phyloP scores from a whole-genome alignment of 2,113 vertebrate species.

The Chaenogobius annularis region DNA sequence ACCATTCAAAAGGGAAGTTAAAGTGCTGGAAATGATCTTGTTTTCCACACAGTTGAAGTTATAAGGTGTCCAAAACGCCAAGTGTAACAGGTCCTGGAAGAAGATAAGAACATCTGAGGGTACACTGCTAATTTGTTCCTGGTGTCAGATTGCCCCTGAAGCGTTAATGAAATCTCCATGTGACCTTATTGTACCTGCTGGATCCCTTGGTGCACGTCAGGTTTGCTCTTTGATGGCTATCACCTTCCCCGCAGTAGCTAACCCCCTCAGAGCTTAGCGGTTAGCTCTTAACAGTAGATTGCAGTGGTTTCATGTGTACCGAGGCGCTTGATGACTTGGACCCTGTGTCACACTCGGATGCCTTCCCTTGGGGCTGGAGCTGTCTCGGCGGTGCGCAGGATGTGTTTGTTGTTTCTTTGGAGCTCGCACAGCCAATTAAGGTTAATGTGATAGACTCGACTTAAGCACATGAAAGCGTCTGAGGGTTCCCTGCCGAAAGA shows the following conservation, averaged over 20 bases:
- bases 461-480: slow-evolving; percentile 51
- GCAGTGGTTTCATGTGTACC: slow-evolving; percentile 15
- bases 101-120: background rate
- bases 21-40: background rate
- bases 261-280: slow-evolving; percentile 13
- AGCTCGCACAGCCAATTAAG: slow-evolving; percentile 48
- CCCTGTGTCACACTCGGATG: slow-evolving; percentile 14
- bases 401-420: slow-evolving; percentile 55
- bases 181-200: background rate
- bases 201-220: background rate
- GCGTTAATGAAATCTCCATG: background rate
- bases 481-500: slow-evolving; percentile 34
- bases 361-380: slow-evolving; percentile 34
- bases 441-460: slow-evolving; percentile 55
- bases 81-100: background rate
- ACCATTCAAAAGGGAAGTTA: background rate
- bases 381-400: slow-evolving; percentile 32
- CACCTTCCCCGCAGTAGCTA: slow-evolving; percentile 4
- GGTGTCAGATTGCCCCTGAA: background rate
- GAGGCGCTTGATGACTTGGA: background rate
- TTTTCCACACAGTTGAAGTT: background rate
- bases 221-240: background rate
- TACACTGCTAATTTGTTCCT: slow-evolving; percentile 1
- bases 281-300: slow-evolving; percentile 10
- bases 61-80: background rate